phyloP scores from a whole-genome alignment of 2,888 invertebrate genomes.

The Platycnemis pennipes region DNA sequence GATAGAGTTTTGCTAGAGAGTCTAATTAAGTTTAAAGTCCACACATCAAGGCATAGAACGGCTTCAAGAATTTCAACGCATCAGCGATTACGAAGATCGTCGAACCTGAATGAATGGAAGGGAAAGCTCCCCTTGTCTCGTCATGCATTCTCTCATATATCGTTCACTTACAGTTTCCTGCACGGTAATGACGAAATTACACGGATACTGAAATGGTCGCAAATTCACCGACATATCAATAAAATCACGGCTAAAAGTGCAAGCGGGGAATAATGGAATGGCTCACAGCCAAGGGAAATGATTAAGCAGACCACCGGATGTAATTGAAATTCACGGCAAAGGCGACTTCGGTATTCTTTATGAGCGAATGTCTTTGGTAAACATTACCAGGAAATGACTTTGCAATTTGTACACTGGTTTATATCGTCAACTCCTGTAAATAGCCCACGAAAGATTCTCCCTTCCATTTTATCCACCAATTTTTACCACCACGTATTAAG shows the following conservation, averaged over 20 bases:
- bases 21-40: constrained; percentile 28
- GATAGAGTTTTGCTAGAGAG: neutral
- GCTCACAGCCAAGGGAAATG: neutral
- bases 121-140: neutral
- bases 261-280: neutral
- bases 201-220: neutral
- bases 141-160: neutral
- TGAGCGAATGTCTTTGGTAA: neutral
- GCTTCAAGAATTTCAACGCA: neutral
- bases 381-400: neutral
- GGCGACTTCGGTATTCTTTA: neutral
- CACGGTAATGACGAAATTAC: neutral
- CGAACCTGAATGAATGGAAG: neutral
- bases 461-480: too few relatives aligned
- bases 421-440: neutral
- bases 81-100: neutral
- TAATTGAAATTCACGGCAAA: neutral
- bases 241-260: neutral
- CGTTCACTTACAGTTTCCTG: neutral
- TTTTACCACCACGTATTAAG: too few relatives aligned
- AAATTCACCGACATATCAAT: neutral
- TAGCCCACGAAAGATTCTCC: neutral
- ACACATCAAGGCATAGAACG: neutral
- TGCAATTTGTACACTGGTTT: neutral
- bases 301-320: neutral